phyloP scores from a whole-genome alignment of 2,888 invertebrate species.

The Drosophila basisetae region DNA sequence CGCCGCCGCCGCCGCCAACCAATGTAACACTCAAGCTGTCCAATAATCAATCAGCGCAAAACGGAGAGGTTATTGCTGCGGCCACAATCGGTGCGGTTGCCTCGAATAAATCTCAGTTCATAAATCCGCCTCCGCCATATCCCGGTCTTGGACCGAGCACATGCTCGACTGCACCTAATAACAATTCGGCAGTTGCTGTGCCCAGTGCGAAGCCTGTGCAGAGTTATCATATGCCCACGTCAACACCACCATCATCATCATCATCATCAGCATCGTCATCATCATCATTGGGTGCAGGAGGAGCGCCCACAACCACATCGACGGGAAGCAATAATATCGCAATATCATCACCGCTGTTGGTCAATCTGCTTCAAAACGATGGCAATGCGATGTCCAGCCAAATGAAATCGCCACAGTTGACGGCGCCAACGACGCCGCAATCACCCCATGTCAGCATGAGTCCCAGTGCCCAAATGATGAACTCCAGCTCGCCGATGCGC shows the following conservation, averaged over 20 bases:
- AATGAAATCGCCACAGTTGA: constrained; percentile 76
- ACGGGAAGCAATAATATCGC: constrained; percentile 87
- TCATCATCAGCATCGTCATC: constrained; percentile 15
- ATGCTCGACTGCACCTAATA: constrained; percentile 36
- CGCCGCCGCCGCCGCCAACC: constrained; percentile 70
- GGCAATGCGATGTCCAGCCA: constrained; percentile 83
- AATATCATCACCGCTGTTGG: constrained; percentile 94
- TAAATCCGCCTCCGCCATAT: constrained; percentile 84
- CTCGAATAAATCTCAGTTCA: constrained; percentile 81
- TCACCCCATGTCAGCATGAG: constrained; percentile 73
- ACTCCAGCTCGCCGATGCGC: constrained; percentile 77
- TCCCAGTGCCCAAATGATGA: constrained; percentile 67
- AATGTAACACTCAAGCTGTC: constrained; percentile 81
- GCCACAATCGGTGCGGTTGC: constrained; percentile 40
- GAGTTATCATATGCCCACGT: constrained; percentile 41
- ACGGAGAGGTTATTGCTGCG: constrained; percentile 65
- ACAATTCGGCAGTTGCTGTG: constrained; percentile 39
- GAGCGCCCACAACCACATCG: constrained; percentile 55
- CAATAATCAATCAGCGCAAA: constrained; percentile 72
- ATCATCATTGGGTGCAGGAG: constrained; percentile 17
- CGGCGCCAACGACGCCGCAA: constrained; percentile 59
- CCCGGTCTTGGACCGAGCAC: constrained; percentile 74
- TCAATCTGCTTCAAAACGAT: constrained; percentile 96
- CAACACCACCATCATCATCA: constrained; percentile 28
- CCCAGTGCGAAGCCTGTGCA: constrained; percentile 43